A percentile compares a stretch with the other conserved stretches of the same genome.
phyloP scores from a whole-genome alignment of 92 coral and sea anemone species.

The Epizoanthus fatuus region DNA sequence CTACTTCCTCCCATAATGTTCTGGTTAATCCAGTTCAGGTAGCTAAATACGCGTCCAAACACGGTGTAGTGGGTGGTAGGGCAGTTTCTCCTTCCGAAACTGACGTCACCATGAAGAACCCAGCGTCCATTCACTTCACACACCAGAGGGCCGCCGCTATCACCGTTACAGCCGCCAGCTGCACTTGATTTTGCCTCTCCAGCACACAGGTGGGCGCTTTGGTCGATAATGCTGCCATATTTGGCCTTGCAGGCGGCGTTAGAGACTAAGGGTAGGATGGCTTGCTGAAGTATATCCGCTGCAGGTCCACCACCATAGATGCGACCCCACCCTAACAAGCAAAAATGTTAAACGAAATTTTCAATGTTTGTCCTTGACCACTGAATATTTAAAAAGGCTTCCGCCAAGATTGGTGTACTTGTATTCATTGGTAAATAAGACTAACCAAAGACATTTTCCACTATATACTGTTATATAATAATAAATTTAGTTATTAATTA shows the following conservation, averaged over 20 bases:
- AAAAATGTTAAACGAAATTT: not conserved
- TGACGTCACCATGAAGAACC: conserved; percentile 31
- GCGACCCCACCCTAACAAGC: conserved; percentile 28
- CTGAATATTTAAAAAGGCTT: no score
- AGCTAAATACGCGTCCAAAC: conserved; percentile 24
- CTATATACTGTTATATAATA: no score
- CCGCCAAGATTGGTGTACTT: no score
- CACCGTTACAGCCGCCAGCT: conserved; percentile 34
- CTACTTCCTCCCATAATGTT: not conserved
- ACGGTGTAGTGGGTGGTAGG: conserved; percentile 20
- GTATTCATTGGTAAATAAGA: no score
- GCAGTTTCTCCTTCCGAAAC: conserved; percentile 19
- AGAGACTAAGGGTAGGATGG: conserved; percentile 7
- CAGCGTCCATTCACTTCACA: conserved; percentile 30
- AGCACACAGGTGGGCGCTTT: conserved; percentile 25
- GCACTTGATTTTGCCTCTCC: conserved; percentile 18
- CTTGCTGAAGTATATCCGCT: conserved; percentile 16
- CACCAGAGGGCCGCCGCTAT: conserved; percentile 26
- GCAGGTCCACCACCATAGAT: conserved; percentile 36
- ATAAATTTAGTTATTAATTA: no score
- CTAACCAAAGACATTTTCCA: no score
- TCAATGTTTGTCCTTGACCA: no score
- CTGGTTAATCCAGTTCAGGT: conserved; percentile 15
- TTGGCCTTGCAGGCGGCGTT: conserved; percentile 12
- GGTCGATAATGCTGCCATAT: conserved; percentile 5